Evolutionary conservation across 2,797 vertebrate species (phyloP).

Genomic region (Mormyrops boulengeri): DNA sequence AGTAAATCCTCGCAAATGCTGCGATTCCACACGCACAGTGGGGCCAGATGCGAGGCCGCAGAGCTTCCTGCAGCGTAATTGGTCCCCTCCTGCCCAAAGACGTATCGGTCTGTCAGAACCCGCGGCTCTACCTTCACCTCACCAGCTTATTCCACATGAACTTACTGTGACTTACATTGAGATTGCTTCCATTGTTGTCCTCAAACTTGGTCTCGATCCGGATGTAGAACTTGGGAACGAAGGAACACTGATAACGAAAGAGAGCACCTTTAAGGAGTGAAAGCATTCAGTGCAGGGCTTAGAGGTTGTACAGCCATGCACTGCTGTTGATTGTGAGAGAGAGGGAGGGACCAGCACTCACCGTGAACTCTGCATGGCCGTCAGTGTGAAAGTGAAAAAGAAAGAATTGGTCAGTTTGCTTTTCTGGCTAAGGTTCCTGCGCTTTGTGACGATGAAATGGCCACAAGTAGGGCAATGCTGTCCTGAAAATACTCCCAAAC

Average conservation of each 20-base stretch:
- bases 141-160: not conserved
- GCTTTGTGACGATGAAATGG: not conserved
- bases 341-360: conserved; percentile 47
- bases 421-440: not conserved
- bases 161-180: conserved; percentile 59
- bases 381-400: conserved; percentile 24
- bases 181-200: conserved; percentile 69
- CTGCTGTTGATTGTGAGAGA: not conserved
- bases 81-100: not conserved
- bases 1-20: not conserved
- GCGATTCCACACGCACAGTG: not conserved
- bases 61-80: not conserved
- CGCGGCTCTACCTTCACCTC: not conserved
- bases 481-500: conserved; percentile 11
- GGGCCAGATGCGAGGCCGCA: not conserved
- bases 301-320: not conserved
- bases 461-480: not conserved
- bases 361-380: conserved; percentile 62
- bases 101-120: not conserved
- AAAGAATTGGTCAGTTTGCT: conserved; percentile 6
- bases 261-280: not conserved
- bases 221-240: conserved; percentile 69
- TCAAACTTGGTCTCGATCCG: conserved; percentile 72
- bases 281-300: not conserved
- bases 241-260: conserved; percentile 56